phyloP scores from a whole-genome alignment of 1,140 invertebrate genomes.

The Kradibia gibbosae region DNA sequence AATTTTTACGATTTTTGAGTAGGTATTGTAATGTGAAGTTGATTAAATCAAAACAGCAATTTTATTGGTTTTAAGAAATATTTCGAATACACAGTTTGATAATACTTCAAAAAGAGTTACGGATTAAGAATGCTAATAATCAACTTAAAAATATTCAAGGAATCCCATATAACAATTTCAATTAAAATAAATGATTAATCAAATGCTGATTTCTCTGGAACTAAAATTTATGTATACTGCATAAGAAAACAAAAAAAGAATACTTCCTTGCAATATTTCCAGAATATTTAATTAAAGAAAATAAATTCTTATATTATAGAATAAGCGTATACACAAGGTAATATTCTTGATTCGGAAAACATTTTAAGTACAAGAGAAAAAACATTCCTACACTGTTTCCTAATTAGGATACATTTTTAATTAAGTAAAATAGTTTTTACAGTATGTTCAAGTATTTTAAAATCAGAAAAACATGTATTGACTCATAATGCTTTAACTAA shows the following conservation, averaged over 20 bases:
- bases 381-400: too few species aligned
- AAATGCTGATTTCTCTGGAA: background rate
- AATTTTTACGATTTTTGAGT: too few species aligned
- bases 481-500: background rate
- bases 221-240: background rate
- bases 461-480: background rate
- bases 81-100: background rate
- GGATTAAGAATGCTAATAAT: background rate
- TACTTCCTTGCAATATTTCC: background rate
- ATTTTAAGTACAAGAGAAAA: too few species aligned
- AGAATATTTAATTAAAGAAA: background rate
- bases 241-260: too few species aligned
- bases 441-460: background rate
- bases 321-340: background rate
- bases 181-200: background rate
- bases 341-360: background rate
- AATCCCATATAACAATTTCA: background rate
- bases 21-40: too few species aligned
- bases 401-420: background rate
- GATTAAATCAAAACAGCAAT: too few species aligned
- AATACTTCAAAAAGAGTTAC: background rate
- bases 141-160: background rate
- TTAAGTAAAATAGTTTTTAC: background rate
- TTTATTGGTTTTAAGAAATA: too few species aligned
- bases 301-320: background rate